phyloP scores from a whole-genome alignment of 2,797 vertebrate species.

The Sebastes alutus region DNA sequence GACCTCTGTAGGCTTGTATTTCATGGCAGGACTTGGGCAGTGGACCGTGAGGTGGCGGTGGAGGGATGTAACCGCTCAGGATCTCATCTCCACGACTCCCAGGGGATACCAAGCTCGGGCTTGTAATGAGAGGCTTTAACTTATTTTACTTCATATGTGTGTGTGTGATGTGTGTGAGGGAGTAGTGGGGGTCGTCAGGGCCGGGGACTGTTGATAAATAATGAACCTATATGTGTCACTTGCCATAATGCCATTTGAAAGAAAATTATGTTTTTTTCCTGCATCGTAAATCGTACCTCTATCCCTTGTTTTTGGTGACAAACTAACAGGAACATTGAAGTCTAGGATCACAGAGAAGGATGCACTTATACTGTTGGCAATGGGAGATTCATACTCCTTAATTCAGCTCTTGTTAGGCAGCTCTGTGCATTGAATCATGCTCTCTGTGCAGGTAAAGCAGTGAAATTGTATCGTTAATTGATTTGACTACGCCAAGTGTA shows the following conservation, averaged over 20 bases:
- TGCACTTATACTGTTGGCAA: not conserved
- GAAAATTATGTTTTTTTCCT: slow-evolving; percentile 34
- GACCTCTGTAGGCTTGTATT: slow-evolving; percentile 69
- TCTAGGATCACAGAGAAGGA: slow-evolving; percentile 16
- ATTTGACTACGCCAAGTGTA: not conserved
- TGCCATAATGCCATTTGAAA: slow-evolving; percentile 36
- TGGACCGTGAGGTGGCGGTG: slow-evolving; percentile 42
- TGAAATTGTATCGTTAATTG: slow-evolving; percentile 13
- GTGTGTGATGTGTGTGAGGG: not conserved
- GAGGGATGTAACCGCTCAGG: slow-evolving; percentile 55
- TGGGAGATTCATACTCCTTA: not conserved
- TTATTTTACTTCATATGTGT: slow-evolving; percentile 41
- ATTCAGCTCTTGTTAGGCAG: not conserved
- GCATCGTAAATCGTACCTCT: slow-evolving; percentile 28
- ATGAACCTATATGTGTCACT: slow-evolving; percentile 34
- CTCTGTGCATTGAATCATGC: not conserved
- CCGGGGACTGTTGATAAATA: slow-evolving; percentile 36
- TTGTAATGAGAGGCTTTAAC: slow-evolving; percentile 71
- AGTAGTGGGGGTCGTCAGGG: not conserved
- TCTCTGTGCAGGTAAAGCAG: not conserved
- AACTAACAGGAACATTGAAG: slow-evolving; percentile 26
- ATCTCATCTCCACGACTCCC: slow-evolving; percentile 66
- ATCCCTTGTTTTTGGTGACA: slow-evolving; percentile 26
- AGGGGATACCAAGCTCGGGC: slow-evolving; percentile 28
- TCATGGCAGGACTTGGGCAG: slow-evolving; percentile 56